Percentiles rank a stretch among this genome's conserved stretches.
phyloP scores from a whole-genome alignment of 1,140 invertebrate genomes.

The Episyrphus balteatus region DNA sequence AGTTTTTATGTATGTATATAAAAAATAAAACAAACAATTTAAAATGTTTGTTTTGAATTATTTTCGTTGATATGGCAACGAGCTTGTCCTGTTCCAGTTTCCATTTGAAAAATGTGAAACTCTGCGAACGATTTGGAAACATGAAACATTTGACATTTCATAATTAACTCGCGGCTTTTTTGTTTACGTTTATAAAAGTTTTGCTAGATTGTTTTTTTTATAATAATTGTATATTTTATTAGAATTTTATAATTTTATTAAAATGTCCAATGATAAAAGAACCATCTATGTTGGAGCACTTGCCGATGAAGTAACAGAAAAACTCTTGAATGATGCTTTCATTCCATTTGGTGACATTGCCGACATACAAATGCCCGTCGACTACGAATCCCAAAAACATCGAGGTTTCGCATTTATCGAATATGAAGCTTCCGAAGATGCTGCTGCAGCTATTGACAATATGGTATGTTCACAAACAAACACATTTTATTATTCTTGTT shows the following conservation, averaged over 20 bases:
- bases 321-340: constrained; percentile 90
- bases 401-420: constrained; percentile 97
- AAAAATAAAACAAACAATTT: no score
- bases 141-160: no score
- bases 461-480: constrained; percentile 60
- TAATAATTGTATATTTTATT: constrained; percentile 3
- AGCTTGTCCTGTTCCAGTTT: no score
- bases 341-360: constrained; percentile 97
- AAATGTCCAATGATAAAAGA: constrained; percentile 53
- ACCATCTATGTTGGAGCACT: constrained; percentile 82
- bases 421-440: constrained; percentile 91
- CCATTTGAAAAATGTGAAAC: no score
- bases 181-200: neutral
- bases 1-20: no score
- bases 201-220: constrained; percentile 11
- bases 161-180: neutral
- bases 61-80: no score
- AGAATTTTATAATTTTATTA: constrained; percentile 1
- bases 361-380: constrained; percentile 94
- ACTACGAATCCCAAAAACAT: constrained; percentile 96
- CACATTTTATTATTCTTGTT: no score
- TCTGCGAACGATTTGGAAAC: no score
- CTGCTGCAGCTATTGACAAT: constrained; percentile 95
- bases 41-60: no score
- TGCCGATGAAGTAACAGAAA: constrained; percentile 95